Evolutionary conservation across 2,888 invertebrate species (phyloP).

Genomic region (Apamea epomidion): DNA sequence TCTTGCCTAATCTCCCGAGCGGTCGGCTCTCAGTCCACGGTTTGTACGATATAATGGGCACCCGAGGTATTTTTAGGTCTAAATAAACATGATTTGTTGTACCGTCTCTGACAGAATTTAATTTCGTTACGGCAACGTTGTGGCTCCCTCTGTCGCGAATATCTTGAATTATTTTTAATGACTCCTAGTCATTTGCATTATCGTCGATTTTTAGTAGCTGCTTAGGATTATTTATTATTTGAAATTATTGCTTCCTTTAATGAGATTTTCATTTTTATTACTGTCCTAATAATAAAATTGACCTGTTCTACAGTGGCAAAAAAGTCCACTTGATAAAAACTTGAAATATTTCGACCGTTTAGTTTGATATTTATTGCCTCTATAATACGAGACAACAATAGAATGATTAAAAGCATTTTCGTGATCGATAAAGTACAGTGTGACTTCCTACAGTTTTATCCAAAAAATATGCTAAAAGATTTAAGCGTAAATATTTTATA

Average conservation of each 20-base stretch:
- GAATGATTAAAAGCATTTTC: neutral
- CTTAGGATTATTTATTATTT: constrained; percentile 51
- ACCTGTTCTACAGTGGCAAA: neutral
- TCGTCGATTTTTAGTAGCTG: constrained; percentile 70
- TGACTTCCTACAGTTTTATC: neutral
- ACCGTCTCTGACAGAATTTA: constrained; percentile 89
- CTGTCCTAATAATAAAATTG: constrained; percentile 15
- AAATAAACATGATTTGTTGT: constrained; percentile 91
- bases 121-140: constrained; percentile 83
- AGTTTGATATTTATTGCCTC: neutral
- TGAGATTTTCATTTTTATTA: constrained; percentile 37
- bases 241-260: constrained; percentile 55
- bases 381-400: neutral
- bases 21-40: constrained; percentile 84
- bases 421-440: neutral
- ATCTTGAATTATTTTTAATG: constrained; percentile 88
- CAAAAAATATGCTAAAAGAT: neutral
- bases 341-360: neutral
- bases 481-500: neutral
- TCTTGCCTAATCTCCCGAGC: constrained; percentile 90
- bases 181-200: constrained; percentile 76
- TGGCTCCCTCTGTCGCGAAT: constrained; percentile 82
- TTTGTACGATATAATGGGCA: constrained; percentile 87
- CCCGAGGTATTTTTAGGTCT: constrained; percentile 90
- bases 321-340: neutral